Base-by-base conservation (phyloP, 2,113 vertebrate species). In the Anser brachyrhynchus region DNA sequence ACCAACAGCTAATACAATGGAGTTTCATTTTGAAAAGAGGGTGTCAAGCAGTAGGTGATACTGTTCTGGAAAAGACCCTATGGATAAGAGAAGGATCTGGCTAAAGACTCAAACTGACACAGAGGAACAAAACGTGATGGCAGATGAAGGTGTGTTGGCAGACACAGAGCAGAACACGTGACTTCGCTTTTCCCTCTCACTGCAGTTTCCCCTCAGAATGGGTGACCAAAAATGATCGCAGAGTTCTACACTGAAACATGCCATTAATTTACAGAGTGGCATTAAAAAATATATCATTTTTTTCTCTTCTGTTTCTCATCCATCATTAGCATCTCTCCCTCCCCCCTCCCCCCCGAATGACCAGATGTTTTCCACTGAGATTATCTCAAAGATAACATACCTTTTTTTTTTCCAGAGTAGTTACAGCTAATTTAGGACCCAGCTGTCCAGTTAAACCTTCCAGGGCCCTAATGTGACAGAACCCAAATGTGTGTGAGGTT, bases 291-390 rank as follows among this genome's bases (percentile, higher is more conserved):
- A 49, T 26, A 13, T 29, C 6, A 25, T 58, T 61, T 64, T 64
- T 80, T 86, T 39, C 71, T 88, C 7, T 70, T 17, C 9, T 31
- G 9, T 49, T 88, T 84, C 46, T 91, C 41, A 35, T 93, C 62
- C 15, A 59, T 87, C 62, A 41, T 62, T 54, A 44, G 49, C 35
- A 26, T 33, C 82, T 8, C 11, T 71, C 84, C 66, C 15, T 23
- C 9, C 58, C 25, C 4, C 4, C 37, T 37, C 37, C 29, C 21
- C 21, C n/a, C 15, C 33, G 3, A 80, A 35, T 49, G 13, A 71
- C 79, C 85, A 94, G 75, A 80, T 90, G 82, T 96, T 96, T 95
- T 93, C 85, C 83, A 61, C 64, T 86, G 85, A 81, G 83, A 84
- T 62, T 41, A 7, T 80, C 33, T 89, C 31, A 85, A 82, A 79